Conservation (phyloP, 2,113 vertebrate species). For the Anoplopoma fimbria region DNA sequence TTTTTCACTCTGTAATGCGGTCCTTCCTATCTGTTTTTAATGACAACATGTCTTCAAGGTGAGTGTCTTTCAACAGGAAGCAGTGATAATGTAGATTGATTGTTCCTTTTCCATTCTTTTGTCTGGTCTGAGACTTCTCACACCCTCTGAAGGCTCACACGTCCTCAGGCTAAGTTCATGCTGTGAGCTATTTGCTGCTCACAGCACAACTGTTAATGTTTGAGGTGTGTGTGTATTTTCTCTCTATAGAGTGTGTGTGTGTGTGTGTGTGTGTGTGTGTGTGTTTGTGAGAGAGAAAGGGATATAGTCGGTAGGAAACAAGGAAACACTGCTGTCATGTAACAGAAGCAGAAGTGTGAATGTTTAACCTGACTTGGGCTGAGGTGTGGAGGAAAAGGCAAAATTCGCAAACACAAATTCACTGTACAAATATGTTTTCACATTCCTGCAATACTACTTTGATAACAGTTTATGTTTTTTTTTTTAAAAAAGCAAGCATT, state of each 20-base stretch:
- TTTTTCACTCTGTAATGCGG: constrained; percentile 25
- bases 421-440: neutral
- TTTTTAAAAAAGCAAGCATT: neutral
- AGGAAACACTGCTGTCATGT: neutral
- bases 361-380: neutral
- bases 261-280: neutral
- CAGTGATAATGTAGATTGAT: constrained; percentile 58
- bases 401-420: neutral
- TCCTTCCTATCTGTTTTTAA: constrained; percentile 48
- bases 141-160: constrained; percentile 35
- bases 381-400: constrained; percentile 3
- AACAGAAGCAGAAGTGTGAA: neutral
- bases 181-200: constrained; percentile 25
- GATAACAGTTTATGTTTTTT: neutral
- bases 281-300: neutral
- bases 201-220: constrained; percentile 3
- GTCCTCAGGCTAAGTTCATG: constrained; percentile 39
- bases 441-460: neutral
- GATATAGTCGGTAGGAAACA: constrained; percentile 14
- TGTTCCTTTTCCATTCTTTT: constrained; percentile 64
- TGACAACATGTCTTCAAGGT: constrained; percentile 54
- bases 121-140: constrained; percentile 65
- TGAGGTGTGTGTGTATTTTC: neutral
- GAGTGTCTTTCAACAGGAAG: constrained; percentile 60
- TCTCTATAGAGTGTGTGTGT: neutral